Percentiles rank a stretch among this genome's conserved stretches.
These are phyloP conservation scores for Morone saxatilis DNA, from an alignment of 2,113 vertebrate species.

Conservation along the genomic window DNA sequence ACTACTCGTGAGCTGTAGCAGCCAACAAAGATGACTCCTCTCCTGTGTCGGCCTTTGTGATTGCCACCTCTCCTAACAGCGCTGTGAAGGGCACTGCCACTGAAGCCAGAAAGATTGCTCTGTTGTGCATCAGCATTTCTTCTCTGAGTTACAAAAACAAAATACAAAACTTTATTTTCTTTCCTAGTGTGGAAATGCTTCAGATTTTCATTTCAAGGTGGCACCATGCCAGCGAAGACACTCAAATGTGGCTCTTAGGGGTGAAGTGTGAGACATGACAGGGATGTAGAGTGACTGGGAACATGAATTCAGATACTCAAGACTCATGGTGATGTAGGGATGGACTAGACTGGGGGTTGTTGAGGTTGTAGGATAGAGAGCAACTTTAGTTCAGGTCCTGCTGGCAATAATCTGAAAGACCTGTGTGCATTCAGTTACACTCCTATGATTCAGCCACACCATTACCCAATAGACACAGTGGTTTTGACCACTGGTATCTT, in stretches of 20 bases:
- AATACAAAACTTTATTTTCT: conserved; percentile 18
- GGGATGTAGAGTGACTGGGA: neutral
- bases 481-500: neutral
- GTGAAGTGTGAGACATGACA: neutral
- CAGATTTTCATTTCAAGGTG: conserved; percentile 8
- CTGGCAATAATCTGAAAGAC: neutral
- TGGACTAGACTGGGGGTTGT: neutral
- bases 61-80: neutral
- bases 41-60: neutral
- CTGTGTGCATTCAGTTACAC: neutral
- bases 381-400: neutral
- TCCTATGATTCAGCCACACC: neutral
- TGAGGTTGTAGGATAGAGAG: neutral
- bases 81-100: neutral
- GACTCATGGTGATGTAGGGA: neutral
- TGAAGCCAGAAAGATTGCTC: neutral
- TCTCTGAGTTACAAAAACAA: conserved; percentile 1
- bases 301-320: neutral
- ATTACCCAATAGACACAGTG: neutral
- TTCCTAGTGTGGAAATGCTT: conserved; percentile 12
- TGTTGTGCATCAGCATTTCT: neutral
- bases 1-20: neutral
- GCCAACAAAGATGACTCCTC: neutral
- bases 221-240: neutral
- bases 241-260: neutral